Percentiles rank a stretch among this genome's conserved stretches.
Evolutionary conservation across 2,888 invertebrate species (phyloP).

Genomic region (Hydrotaea diabolus): DNA sequence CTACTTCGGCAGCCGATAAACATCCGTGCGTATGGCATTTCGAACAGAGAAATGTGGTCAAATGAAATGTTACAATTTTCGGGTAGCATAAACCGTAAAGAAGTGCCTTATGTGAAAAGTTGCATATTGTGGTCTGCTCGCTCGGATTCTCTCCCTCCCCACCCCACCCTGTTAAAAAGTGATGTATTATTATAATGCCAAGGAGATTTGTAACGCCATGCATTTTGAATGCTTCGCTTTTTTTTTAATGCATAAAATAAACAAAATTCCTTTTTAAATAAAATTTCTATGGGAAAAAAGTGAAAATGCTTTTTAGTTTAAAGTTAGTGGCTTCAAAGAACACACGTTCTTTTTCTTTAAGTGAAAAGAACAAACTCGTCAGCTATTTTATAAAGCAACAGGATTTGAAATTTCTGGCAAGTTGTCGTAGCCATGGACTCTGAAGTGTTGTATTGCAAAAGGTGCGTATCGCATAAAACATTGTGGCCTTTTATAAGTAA

Average conservation of each 20-base stretch:
- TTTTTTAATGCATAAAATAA: constrained; percentile 33
- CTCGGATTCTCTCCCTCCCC: no score
- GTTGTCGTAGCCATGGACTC: background rate
- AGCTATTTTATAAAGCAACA: constrained; percentile 12
- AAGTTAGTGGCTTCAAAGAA: constrained; percentile 45
- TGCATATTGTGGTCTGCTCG: constrained; percentile 44
- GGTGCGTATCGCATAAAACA: constrained; percentile 19
- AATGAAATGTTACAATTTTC: constrained; percentile 27
- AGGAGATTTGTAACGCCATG: constrained; percentile 33
- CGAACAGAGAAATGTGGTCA: no score
- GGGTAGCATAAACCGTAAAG: background rate
- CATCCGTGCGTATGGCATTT: constrained; percentile 45
- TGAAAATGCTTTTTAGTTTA: constrained; percentile 45
- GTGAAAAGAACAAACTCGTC: background rate
- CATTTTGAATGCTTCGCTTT: no score
- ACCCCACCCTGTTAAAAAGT: background rate
- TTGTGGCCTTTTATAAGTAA: background rate
- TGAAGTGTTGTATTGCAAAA: constrained; percentile 43
- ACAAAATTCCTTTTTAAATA: background rate
- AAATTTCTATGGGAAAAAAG: background rate
- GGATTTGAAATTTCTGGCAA: background rate
- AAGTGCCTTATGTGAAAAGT: constrained; percentile 22
- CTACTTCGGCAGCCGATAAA: constrained; percentile 32
- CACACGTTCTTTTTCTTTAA: constrained; percentile 45
- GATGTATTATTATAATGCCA: constrained; percentile 22